Evolutionary conservation across 1,140 invertebrate genomes (phyloP).

Genomic region (Tetramorium parvispinum): DNA sequence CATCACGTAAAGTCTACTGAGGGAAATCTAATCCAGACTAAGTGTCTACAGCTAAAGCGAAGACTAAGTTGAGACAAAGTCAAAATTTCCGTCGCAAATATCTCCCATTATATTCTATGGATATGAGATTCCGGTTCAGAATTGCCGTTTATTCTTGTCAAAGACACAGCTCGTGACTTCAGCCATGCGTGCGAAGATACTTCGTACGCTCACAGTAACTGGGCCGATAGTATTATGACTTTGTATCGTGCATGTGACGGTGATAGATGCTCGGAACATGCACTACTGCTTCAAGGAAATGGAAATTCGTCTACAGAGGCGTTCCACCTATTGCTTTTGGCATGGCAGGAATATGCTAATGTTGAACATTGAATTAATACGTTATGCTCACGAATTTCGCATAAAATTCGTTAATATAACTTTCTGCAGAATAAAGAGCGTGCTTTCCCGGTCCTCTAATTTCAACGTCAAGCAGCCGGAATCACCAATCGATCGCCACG

Average conservation of each 20-base stretch:
- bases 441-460: not conserved
- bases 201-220: not conserved
- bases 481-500: not conserved
- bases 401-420: not conserved
- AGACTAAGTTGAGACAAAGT: conserved; percentile 38
- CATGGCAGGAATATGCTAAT: conserved; percentile 3
- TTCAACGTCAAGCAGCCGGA: conserved; percentile 18
- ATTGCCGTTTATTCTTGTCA: not conserved
- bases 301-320: conserved; percentile 26
- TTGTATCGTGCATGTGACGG: conserved; percentile 35
- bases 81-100: conserved; percentile 24
- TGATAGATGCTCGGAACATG: conserved; percentile 33
- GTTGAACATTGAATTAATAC: not conserved
- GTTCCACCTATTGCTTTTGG: not conserved
- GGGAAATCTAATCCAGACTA: conserved; percentile 12
- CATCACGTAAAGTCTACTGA: conserved; percentile 21
- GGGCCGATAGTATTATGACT: conserved; percentile 27
- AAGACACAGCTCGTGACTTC: not conserved
- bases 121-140: not conserved
- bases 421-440: not conserved
- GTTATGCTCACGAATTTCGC: not conserved
- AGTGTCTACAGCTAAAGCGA: conserved; percentile 26
- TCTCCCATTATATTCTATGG: not conserved
- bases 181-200: not conserved
- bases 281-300: conserved; percentile 15